phyloP scores from a whole-genome alignment of 2,888 invertebrate species.

The Campoletis raptor region DNA sequence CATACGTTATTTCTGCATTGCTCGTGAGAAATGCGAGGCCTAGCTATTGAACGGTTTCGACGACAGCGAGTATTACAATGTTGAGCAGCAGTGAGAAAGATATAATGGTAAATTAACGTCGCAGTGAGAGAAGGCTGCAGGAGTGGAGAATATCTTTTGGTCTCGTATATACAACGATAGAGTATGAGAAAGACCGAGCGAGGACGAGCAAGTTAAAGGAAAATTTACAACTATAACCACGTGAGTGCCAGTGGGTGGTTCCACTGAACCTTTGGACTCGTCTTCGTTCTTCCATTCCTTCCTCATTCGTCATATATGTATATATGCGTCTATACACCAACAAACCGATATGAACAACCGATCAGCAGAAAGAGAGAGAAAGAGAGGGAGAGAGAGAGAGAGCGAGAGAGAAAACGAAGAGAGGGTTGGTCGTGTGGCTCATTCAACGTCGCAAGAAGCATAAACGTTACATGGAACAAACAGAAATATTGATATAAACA shows the following conservation, averaged over 20 bases:
- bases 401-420: not conserved
- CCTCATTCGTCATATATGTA: conserved; percentile 29
- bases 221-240: conserved; percentile 66
- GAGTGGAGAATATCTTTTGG: conserved; percentile 30
- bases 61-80: conserved; percentile 42
- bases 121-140: not conserved
- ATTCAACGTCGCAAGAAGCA: conserved; percentile 64
- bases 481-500: conserved; percentile 77
- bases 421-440: conserved; percentile 57
- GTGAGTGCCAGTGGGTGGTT: conserved; percentile 67
- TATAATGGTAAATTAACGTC: conserved; percentile 68
- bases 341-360: not conserved
- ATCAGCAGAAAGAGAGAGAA: conserved; percentile 16
- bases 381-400: not conserved
- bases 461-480: conserved; percentile 75
- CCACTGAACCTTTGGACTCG: conserved; percentile 66
- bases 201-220: conserved; percentile 64
- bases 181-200: conserved; percentile 50
- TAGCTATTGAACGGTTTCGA: conserved; percentile 12
- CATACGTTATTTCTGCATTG: conserved; percentile 22
- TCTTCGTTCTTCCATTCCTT: conserved; percentile 44
- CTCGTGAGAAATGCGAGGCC: conserved; percentile 39
- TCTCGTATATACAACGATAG: conserved; percentile 20
- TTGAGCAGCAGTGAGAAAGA: conserved; percentile 50
- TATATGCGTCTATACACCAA: not conserved